Conservation (phyloP, 2,888 invertebrate genomes). For the Mesorhabditis belari region DNA sequence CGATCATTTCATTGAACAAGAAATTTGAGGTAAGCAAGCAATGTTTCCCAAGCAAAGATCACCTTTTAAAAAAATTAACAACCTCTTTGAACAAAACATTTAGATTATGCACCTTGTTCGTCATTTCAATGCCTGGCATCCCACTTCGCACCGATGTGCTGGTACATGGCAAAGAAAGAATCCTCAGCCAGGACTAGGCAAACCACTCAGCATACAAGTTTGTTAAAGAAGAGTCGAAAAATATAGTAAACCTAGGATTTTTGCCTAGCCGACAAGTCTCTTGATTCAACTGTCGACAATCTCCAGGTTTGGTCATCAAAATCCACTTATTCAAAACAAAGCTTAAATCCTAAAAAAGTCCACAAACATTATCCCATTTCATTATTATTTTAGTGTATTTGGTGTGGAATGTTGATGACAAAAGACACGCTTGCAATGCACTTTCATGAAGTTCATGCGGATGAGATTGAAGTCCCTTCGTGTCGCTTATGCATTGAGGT, state of each 20-base stretch:
- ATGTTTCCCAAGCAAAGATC: too few species aligned
- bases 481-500: constrained; percentile 47
- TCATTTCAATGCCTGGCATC: constrained; percentile 53
- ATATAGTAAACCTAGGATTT: too few species aligned
- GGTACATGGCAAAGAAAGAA: constrained; percentile 36
- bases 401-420: constrained; percentile 52
- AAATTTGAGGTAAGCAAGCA: constrained; percentile 43
- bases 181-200: constrained; percentile 2
- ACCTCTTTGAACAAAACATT: constrained; percentile 7
- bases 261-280: constrained; percentile 41
- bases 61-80: constrained; percentile 1
- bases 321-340: background rate
- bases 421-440: constrained; percentile 40
- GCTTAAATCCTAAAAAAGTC: too few species aligned
- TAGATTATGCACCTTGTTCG: constrained; percentile 48
- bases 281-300: constrained; percentile 35
- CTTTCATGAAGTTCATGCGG: constrained; percentile 49
- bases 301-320: constrained; percentile 36
- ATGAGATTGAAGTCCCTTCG: constrained; percentile 51
- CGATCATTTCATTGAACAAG: constrained; percentile 49
- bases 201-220: constrained; percentile 18
- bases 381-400: constrained; percentile 1
- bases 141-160: constrained; percentile 47
- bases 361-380: too few species aligned
- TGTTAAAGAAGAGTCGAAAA: too few species aligned